A percentile compares a stretch with the other conserved stretches of the same genome.
phyloP scores from a whole-genome alignment of 1,140 invertebrate species.

The Apocrypta bakeri region DNA sequence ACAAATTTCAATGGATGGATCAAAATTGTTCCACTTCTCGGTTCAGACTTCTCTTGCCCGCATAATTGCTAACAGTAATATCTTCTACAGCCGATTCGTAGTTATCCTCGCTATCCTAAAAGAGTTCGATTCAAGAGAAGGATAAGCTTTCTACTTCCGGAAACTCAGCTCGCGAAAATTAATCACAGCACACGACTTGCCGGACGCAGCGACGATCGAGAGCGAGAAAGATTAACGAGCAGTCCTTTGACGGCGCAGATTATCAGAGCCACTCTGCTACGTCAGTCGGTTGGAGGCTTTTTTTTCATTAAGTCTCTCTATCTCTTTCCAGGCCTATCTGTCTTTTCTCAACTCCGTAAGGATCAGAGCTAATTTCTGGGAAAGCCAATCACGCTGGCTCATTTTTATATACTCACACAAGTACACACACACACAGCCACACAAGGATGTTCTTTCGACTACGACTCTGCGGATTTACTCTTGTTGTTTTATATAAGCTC shows the following conservation, averaged over 20 bases:
- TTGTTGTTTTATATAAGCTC: too few species aligned
- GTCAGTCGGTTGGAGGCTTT: neutral
- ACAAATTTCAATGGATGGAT: too few species aligned
- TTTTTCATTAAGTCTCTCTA: neutral
- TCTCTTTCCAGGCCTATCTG: neutral
- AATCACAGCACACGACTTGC: slow-evolving; percentile 27
- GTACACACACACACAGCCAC: too few species aligned
- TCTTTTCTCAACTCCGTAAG: slow-evolving; percentile 10
- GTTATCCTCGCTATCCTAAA: too few species aligned
- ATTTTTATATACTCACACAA: neutral
- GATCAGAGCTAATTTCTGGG: neutral
- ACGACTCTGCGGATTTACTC: too few species aligned
- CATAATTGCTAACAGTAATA: too few species aligned
- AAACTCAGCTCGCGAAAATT: slow-evolving; percentile 39
- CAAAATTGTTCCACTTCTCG: too few species aligned
- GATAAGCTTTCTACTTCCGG: neutral
- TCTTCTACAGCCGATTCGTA: too few species aligned
- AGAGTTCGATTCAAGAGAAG: neutral
- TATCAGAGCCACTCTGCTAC: neutral
- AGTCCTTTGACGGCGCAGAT: neutral
- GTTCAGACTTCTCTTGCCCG: too few species aligned
- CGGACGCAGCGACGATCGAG: slow-evolving; percentile 45
- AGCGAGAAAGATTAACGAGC: slow-evolving; percentile 58
- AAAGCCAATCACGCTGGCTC: neutral
- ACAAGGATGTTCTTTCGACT: too few species aligned